These are phyloP conservation scores for Brevimyrus niger DNA, from an alignment of 2,113 vertebrate genomes.

Conservation along the genomic window DNA sequence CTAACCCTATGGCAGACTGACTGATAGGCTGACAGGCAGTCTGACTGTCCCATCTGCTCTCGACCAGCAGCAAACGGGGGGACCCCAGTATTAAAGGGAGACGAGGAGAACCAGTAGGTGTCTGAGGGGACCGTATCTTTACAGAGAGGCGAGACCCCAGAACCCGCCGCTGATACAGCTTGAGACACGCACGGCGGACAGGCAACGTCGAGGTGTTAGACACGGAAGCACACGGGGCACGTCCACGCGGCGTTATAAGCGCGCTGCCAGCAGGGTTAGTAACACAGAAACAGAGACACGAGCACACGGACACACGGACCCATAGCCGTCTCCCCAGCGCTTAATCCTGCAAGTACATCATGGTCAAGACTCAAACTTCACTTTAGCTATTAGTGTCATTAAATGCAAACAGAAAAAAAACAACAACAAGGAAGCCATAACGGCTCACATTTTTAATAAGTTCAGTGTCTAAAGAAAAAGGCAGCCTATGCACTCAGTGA, in stretches of 20 bases:
- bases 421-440: background rate
- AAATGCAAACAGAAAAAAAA: background rate
- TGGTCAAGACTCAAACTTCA: background rate
- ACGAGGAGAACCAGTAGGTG: background rate
- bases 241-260: constrained; percentile 38
- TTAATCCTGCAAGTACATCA: constrained; percentile 11
- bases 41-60: background rate
- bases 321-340: constrained; percentile 48
- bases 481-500: background rate
- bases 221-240: constrained; percentile 43
- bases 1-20: background rate
- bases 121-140: background rate
- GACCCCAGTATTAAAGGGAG: background rate
- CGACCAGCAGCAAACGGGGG: background rate
- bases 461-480: background rate
- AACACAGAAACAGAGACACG: background rate
- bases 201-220: constrained; percentile 29
- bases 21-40: background rate
- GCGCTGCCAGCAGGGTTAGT: constrained; percentile 21
- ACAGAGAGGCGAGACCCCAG: background rate
- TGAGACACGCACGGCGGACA: constrained; percentile 3
- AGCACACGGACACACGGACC: constrained; percentile 33
- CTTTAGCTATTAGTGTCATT: background rate
- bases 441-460: background rate
- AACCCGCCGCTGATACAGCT: background rate